Base-by-base conservation (phyloP, 2,113 vertebrate species). In the Amblyopsis rosae region DNA sequence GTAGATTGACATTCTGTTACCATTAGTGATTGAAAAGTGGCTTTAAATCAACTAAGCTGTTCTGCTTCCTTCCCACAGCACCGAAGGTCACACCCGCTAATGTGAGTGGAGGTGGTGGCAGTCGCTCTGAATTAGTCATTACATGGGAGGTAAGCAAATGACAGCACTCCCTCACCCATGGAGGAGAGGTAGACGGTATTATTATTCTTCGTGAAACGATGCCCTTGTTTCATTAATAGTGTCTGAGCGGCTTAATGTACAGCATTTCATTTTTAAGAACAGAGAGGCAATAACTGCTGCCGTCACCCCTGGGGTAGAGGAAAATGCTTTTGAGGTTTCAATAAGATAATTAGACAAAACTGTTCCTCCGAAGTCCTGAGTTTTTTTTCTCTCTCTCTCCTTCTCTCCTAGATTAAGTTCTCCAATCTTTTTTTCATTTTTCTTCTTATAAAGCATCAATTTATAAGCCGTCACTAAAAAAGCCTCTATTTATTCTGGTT, bases 121-220 rank as follows among this genome's bases (percentile, higher is more conserved):
- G 94, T 90, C 96, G 95, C 76, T 96, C 95, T 0, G 98, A 99
- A 87, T 94, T 99, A 91, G 96, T 99, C 87, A 99, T 99, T 87
- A 97, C 95, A 12, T 99, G 97, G 97, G 97, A 99, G 95, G 97
- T 99, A 92, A 95, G 92, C 67, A 61, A 68, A 63, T 75, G 50
- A 57, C 75, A 48, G 46, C 58, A 69, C 62, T 67, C 81, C 48
- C 9, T 75, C 79, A 81, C 67, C 76, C 85, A 64, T 72, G 55
- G 69, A 76, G 70, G 69, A 65, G 71, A 68, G 73, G 77, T 77
- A 83, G 70, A 66, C 54, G 19, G 4, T 41, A 7, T 72, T 79
- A 84, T 87, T 83, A 81, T 84, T 87, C 74, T 85, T 67, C 50
- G 10, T 70, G 71, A 71, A 80, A 77, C 51, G n/a, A 15, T 63